Evolutionary conservation across 2,797 vertebrate species (phyloP).

Genomic region (Mionectes olivaceus): DNA sequence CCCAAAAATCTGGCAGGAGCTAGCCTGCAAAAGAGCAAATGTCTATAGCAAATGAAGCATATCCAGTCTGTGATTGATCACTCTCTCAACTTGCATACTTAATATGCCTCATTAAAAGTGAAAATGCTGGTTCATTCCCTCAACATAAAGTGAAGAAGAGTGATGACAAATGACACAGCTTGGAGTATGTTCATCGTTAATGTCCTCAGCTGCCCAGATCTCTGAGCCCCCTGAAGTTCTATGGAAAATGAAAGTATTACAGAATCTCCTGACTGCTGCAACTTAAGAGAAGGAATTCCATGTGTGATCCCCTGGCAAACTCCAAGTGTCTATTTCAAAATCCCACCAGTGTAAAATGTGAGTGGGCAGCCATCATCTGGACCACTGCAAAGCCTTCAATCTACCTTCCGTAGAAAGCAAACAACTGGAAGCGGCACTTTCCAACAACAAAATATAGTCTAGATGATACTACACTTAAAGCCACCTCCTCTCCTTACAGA

Average conservation of each 20-base stretch:
- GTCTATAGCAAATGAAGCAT: background rate
- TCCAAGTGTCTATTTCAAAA: background rate
- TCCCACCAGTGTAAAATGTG: background rate
- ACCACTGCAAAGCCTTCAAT: background rate
- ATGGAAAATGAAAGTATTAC: background rate
- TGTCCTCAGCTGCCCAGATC: background rate
- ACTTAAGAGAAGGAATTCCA: background rate
- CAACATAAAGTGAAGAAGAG: background rate
- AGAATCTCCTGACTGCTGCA: background rate
- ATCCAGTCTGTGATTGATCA: background rate
- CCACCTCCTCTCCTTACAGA: background rate
- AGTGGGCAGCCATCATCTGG: background rate
- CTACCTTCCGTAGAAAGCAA: background rate
- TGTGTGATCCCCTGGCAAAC: background rate
- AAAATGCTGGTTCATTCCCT: background rate
- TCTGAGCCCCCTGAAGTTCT: background rate
- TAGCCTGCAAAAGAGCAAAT: background rate
- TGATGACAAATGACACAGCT: fast-evolving
- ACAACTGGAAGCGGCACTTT: background rate
- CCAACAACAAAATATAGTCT: background rate
- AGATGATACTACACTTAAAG: background rate
- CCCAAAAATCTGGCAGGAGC: background rate
- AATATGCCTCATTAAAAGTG: background rate
- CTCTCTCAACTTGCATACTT: background rate
- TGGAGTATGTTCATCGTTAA: background rate